Conservation (phyloP, 2,113 vertebrate genomes). For the Nipponia nippon region DNA sequence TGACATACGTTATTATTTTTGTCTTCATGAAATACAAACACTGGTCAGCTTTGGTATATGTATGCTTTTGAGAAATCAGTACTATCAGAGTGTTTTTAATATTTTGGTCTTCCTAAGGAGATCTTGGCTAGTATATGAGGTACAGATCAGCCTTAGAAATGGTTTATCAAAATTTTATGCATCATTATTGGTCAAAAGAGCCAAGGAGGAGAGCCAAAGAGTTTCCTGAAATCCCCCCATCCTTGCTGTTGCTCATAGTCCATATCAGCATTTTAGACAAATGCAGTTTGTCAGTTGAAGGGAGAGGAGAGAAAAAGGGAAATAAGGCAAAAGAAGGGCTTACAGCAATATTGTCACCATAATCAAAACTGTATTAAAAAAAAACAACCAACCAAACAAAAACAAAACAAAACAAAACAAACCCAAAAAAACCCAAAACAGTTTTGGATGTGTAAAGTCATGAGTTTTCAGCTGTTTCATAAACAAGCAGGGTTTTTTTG, state of each 20-base stretch:
- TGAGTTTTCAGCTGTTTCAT: neutral
- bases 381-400: neutral
- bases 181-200: neutral
- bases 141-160: neutral
- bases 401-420: too few relatives aligned
- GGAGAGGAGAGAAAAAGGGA: neutral
- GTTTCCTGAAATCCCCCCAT: neutral
- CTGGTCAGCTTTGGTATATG: neutral
- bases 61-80: neutral
- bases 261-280: neutral
- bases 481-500: neutral
- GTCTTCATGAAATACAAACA: neutral
- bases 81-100: neutral
- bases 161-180: neutral
- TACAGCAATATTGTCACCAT: neutral
- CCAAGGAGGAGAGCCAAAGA: neutral
- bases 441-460: neutral
- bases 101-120: neutral
- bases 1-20: neutral
- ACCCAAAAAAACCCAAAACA: too few relatives aligned
- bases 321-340: neutral
- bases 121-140: neutral
- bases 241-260: neutral
- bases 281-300: neutral
- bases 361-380: neutral